Evolutionary conservation across 1,140 invertebrate genomes (phyloP).

Genomic region (Trichonephila clavipes): DNA sequence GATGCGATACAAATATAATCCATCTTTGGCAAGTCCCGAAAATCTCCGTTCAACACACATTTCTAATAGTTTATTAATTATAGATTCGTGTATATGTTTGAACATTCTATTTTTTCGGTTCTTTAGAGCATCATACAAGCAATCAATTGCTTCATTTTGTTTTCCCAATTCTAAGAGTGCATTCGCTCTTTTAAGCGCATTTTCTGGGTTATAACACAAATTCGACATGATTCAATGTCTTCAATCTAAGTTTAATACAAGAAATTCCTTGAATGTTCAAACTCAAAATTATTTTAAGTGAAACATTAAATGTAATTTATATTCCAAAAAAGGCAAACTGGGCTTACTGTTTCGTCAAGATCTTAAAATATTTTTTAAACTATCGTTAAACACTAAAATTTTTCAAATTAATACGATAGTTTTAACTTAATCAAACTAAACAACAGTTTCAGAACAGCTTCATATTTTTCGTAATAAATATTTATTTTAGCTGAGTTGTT

Average conservation of each 20-base stretch:
- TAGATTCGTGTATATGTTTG: slow-evolving; percentile 97
- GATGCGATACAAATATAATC: slow-evolving; percentile 98
- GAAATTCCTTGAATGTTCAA: neutral
- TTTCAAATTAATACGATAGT: neutral
- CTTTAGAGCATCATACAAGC: slow-evolving; percentile 98
- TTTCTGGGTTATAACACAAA: slow-evolving; percentile 97
- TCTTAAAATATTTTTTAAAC: neutral
- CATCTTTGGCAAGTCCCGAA: slow-evolving; percentile 98
- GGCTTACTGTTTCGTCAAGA: neutral
- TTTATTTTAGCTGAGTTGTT: neutral
- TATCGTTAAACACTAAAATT: too few relatives aligned
- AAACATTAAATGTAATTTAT: neutral
- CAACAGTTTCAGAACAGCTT: neutral
- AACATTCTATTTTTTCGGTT: slow-evolving; percentile 98
- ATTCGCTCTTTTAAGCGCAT: slow-evolving; percentile 95
- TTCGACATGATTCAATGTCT: slow-evolving; percentile 86
- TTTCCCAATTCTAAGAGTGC: slow-evolving; percentile 88
- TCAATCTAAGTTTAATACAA: neutral
- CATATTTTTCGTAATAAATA: neutral
- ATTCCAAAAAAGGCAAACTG: neutral
- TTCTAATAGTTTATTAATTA: slow-evolving; percentile 99
- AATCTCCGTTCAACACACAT: slow-evolving; percentile 99
- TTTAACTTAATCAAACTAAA: neutral
- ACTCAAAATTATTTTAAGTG: neutral
- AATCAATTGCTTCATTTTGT: slow-evolving; percentile 96